Conservation (phyloP, 2,888 invertebrate species). For the Apomyelois bistriatella region DNA sequence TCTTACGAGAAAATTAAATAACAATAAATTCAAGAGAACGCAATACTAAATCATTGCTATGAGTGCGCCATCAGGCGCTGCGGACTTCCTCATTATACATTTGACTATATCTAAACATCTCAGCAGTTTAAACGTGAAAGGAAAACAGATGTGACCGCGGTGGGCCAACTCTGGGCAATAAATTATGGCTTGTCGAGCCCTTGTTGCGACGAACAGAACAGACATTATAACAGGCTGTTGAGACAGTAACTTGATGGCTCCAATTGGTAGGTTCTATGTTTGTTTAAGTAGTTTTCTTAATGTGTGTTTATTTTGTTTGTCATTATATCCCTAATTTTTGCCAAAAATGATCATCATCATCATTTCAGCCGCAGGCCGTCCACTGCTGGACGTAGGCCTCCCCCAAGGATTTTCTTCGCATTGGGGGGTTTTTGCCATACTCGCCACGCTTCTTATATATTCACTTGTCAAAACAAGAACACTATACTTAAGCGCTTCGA, state of each 20-base stretch:
- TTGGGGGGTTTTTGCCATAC: too few species aligned
- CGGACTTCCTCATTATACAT: conserved; percentile 8
- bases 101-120: conserved; percentile 8
- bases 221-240: conserved; percentile 46
- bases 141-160: conserved; percentile 54
- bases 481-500: too few species aligned
- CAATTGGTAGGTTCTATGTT: background rate
- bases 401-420: too few species aligned
- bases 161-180: conserved; percentile 40
- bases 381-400: too few species aligned
- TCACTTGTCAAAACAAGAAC: too few species aligned
- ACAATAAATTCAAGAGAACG: background rate
- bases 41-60: conserved; percentile 12
- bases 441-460: too few species aligned
- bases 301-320: too few species aligned
- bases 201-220: conserved; percentile 44
- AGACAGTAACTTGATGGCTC: conserved; percentile 33
- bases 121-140: conserved; percentile 32
- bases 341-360: too few species aligned
- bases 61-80: conserved; percentile 7
- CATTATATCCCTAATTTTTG: too few species aligned
- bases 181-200: conserved; percentile 60
- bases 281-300: background rate
- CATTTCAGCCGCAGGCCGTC: too few species aligned
- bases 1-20: background rate